Percentiles rank a stretch among this genome's conserved stretches.
Evolutionary conservation across 2,113 vertebrate genomes (phyloP).

Genomic region (Edolisoma coerulescens): DNA sequence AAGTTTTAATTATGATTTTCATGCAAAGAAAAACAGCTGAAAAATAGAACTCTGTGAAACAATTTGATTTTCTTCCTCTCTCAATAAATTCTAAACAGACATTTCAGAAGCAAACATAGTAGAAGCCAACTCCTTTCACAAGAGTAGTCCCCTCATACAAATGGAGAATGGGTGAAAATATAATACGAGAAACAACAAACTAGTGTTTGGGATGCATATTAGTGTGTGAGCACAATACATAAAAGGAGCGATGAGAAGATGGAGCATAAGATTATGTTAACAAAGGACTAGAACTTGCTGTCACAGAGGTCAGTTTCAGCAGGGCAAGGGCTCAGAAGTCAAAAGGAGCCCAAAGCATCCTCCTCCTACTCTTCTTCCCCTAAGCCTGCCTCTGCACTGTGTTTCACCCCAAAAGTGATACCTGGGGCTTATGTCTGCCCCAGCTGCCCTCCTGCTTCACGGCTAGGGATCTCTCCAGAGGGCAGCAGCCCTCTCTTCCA

Average conservation of each 20-base stretch:
- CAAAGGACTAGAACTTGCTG: neutral
- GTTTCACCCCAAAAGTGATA: neutral
- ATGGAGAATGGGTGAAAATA: neutral
- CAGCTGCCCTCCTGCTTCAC: neutral
- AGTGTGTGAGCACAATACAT: neutral
- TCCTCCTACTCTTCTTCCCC: neutral
- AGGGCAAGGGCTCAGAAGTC: neutral
- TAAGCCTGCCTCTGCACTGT: neutral
- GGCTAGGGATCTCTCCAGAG: neutral
- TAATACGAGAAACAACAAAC: neutral
- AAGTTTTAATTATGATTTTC: neutral
- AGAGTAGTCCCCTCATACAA: neutral
- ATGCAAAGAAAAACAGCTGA: neutral
- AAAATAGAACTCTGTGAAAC: neutral
- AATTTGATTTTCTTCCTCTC: neutral
- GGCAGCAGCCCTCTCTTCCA: neutral
- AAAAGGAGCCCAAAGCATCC: neutral
- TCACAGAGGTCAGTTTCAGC: neutral
- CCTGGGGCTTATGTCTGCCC: too few species aligned
- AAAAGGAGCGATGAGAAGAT: neutral
- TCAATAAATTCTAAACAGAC: neutral
- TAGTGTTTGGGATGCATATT: neutral
- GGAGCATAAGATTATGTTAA: neutral
- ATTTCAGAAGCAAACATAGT: neutral
- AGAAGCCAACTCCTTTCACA: neutral